Base-by-base conservation (phyloP, 2,113 vertebrate species). In the Calypte anna region DNA sequence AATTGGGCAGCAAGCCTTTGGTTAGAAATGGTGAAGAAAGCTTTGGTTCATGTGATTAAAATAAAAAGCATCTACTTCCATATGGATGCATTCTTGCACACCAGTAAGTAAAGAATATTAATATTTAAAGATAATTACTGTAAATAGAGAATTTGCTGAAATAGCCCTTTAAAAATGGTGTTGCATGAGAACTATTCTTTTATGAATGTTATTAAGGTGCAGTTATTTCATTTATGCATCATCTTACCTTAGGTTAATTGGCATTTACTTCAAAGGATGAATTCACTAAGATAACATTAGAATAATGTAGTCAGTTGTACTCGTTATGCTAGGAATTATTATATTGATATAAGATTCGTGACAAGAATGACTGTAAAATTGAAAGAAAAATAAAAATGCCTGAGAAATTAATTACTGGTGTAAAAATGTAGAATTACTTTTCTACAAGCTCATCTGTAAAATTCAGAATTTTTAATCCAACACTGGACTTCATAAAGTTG, bases 201-300 rank as follows among this genome's bases (percentile, higher is more conserved):
- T n/a, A 70, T 48, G 20, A 85, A 88, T 62, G 64, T 40, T 66
- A 54, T 64, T 73, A 73, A 43, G 12, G 54, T 68, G 48, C 50
- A 76, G n/a, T 87, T 68, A 66, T 79, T 89, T 85, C 9, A 82
- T 85, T 61, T 82, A 64, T 51, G 36, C 17, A 62, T 61, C 63
- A 30, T 24, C 14, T 62, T 88, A 92, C 43, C 68, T 91, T 67
- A 86, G 40, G 75, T 94, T 96, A 95, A 80, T 77, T 88, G 63
- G 58, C 14, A 58, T 86, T 91, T 87, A 85, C 91, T 92, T 76
- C 16, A 87, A 77, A 93, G 82, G 82, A 90, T 78, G 44, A 55
- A 80, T 73, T 94, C 43, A 82, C 31, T 83, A 61, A 85, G 58
- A 69, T 33, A 64, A 63, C 48, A 64, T 48, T 44, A 46, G n/a